A percentile compares a stretch with the other conserved stretches of the same genome.
Evolutionary conservation across 2,888 invertebrate species (phyloP).

Genomic region (Hedya salicella): DNA sequence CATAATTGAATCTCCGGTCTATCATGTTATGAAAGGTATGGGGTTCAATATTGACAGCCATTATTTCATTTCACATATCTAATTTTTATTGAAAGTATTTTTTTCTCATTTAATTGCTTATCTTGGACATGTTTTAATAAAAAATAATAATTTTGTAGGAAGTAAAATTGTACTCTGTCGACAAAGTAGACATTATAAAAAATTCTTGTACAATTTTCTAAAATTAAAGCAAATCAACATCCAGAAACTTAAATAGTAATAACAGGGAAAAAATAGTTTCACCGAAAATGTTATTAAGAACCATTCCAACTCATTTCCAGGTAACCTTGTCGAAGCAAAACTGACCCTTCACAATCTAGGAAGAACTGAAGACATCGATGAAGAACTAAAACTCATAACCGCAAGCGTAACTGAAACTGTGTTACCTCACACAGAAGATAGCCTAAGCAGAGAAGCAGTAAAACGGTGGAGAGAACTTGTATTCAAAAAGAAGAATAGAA

Average conservation of each 20-base stretch:
- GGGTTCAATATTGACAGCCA: background rate
- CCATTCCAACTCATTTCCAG: background rate
- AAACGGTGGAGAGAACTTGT: background rate
- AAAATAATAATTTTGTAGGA: too few species aligned
- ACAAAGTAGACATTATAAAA: too few species aligned
- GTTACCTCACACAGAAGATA: background rate
- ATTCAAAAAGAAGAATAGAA: background rate
- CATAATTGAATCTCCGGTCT: slow-evolving; percentile 32
- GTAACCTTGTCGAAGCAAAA: slow-evolving; percentile 8
- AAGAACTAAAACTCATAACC: slow-evolving; percentile 8
- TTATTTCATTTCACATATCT: too few species aligned
- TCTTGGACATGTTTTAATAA: too few species aligned
- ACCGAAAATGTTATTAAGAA: background rate
- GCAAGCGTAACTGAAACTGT: background rate
- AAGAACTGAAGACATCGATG: slow-evolving; percentile 5
- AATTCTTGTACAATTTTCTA: too few species aligned
- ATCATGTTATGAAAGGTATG: slow-evolving; percentile 31
- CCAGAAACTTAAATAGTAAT: too few species aligned
- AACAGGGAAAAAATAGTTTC: too few species aligned
- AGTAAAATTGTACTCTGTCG: too few species aligned
- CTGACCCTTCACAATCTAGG: slow-evolving; percentile 6
- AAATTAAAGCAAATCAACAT: too few species aligned
- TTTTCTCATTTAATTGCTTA: too few species aligned
- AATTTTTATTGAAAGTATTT: too few species aligned
- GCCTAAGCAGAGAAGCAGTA: background rate